Conservation (phyloP, 2,888 invertebrate genomes). For the Sarcophaga subvicina region DNA sequence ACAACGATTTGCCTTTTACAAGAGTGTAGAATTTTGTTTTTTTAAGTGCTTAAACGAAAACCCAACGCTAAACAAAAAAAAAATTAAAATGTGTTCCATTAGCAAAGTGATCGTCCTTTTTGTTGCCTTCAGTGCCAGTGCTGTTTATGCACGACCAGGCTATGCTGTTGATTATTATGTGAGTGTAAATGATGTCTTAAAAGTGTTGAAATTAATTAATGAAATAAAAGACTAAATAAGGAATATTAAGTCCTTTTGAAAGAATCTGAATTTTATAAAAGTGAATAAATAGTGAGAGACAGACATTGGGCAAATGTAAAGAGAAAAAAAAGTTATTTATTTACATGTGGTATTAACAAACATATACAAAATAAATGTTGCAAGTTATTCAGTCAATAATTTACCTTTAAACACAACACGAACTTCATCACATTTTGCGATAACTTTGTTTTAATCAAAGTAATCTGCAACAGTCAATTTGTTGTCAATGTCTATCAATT, state of each 20-base stretch:
- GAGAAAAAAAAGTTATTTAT: too few species aligned
- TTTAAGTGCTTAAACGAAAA: slow-evolving; percentile 25
- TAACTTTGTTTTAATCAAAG: too few species aligned
- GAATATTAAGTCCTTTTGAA: background rate
- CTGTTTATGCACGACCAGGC: slow-evolving; percentile 79
- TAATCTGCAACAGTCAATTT: too few species aligned
- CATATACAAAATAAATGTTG: too few species aligned
- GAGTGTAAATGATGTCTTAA: slow-evolving; percentile 78
- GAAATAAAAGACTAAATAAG: background rate
- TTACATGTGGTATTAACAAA: too few species aligned
- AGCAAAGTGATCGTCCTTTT: slow-evolving; percentile 76
- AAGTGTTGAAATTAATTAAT: background rate
- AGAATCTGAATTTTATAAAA: background rate
- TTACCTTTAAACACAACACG: too few species aligned
- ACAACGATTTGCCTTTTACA: background rate
- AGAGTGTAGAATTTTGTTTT: background rate
- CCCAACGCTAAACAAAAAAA: background rate
- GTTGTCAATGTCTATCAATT: too few species aligned
- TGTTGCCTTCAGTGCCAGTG: slow-evolving; percentile 77
- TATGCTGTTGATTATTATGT: slow-evolving; percentile 85
- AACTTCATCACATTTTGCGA: too few species aligned
- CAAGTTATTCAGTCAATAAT: too few species aligned
- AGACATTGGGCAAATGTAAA: too few species aligned
- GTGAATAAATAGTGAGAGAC: too few species aligned
- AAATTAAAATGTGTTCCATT: slow-evolving; percentile 76